Percentiles rank a stretch among this genome's conserved stretches.
These are phyloP conservation scores for Cheilinus undulatus DNA, from an alignment of 2,113 vertebrate species.

Conservation along the genomic window DNA sequence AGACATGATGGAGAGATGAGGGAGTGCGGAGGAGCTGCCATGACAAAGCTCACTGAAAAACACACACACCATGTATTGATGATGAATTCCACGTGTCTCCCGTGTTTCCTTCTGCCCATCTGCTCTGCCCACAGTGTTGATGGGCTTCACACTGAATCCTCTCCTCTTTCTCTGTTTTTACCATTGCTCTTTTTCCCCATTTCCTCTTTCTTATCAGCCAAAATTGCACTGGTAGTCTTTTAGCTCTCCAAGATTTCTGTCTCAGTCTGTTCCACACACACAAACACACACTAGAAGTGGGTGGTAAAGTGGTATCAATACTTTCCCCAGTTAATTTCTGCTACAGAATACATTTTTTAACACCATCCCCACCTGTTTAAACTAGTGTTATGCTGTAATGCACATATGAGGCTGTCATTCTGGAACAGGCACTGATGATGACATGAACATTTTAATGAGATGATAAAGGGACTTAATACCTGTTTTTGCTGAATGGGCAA, in stretches of 20 bases:
- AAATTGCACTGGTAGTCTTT: conserved; percentile 40
- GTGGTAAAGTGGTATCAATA: no score
- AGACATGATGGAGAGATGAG: conserved; percentile 3
- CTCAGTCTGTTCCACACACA: conserved; percentile 15
- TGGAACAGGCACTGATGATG: no score
- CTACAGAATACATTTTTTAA: no score
- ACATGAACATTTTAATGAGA: no score
- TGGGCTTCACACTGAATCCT: conserved; percentile 62
- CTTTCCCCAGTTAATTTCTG: no score
- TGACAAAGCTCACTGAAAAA: conserved; percentile 41
- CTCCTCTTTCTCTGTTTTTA: conserved; percentile 46
- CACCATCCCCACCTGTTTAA: no score
- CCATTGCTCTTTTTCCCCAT: conserved; percentile 5
- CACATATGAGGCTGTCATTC: no score
- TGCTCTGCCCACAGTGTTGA: conserved; percentile 47
- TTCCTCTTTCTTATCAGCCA: conserved; percentile 43
- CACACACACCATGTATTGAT: conserved; percentile 36
- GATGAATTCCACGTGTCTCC: conserved; percentile 47
- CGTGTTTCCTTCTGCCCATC: conserved; percentile 43
- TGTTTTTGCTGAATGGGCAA: no score
- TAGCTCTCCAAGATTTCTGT: conserved; percentile 24
- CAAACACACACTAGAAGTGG: background rate
- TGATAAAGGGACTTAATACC: no score
- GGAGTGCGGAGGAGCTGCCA: conserved; percentile 23
- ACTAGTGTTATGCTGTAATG: no score